phyloP scores from a whole-genome alignment of 1,140 invertebrate genomes.

The Drosophila jambulina region DNA sequence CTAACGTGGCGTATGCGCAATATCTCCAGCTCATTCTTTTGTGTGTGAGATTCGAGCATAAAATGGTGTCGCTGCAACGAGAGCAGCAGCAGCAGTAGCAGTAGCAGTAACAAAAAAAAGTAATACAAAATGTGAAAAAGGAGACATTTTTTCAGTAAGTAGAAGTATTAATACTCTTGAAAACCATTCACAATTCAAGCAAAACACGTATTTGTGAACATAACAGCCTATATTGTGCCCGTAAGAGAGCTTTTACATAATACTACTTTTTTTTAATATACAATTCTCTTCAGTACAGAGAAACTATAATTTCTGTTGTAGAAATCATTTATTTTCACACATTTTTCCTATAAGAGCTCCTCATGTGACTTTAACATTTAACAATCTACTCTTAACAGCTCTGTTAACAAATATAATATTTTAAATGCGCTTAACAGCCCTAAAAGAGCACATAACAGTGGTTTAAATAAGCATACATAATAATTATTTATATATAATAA shows the following conservation, averaged over 20 bases:
- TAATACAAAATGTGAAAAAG: constrained; percentile 1
- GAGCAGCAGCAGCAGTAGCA: constrained; percentile 6
- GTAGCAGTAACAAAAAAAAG: no score
- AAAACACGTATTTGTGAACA: no score
- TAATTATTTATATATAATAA: no score
- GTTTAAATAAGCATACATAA: neutral
- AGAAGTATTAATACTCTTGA: neutral
- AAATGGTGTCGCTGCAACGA: constrained; percentile 75
- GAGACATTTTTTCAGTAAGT: neutral
- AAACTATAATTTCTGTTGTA: no score
- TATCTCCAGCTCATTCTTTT: constrained; percentile 58
- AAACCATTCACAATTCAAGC: neutral
- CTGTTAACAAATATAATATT: neutral
- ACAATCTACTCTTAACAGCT: neutral
- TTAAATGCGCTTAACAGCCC: neutral
- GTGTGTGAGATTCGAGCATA: constrained; percentile 40
- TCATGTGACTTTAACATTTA: neutral
- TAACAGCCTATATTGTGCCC: no score
- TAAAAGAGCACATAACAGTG: no score
- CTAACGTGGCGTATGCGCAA: constrained; percentile 80
- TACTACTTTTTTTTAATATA: no score
- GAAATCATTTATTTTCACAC: neutral
- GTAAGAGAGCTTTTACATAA: no score
- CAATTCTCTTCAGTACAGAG: no score
- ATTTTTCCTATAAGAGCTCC: neutral